Conservation (phyloP, 2,888 invertebrate species). For the Xanthia icteritia region DNA sequence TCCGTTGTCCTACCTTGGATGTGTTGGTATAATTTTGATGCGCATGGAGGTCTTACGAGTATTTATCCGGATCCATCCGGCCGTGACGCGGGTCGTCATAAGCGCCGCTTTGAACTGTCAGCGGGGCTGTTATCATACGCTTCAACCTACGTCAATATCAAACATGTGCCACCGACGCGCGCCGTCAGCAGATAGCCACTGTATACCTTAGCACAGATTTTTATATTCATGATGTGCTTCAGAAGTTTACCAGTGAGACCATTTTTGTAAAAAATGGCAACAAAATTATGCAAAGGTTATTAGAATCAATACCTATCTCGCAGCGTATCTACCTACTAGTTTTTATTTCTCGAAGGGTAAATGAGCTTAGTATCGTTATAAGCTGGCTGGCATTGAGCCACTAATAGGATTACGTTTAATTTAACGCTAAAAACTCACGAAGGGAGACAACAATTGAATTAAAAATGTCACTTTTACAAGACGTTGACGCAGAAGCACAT, state of each 20-base stretch:
- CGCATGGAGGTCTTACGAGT: slow-evolving; percentile 42
- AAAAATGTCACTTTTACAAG: slow-evolving; percentile 14
- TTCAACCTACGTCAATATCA: slow-evolving; percentile 61
- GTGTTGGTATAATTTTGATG: slow-evolving; percentile 61
- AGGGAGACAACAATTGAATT: background rate
- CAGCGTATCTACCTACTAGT: background rate
- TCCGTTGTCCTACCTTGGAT: slow-evolving; percentile 68
- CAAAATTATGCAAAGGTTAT: slow-evolving; percentile 38
- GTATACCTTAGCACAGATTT: slow-evolving; percentile 32
- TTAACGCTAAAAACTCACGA: slow-evolving; percentile 20
- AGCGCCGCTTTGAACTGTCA: slow-evolving; percentile 67
- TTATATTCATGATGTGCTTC: slow-evolving; percentile 32
- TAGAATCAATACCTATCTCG: slow-evolving; percentile 32
- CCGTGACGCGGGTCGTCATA: slow-evolving; percentile 67
- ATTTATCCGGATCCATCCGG: slow-evolving; percentile 62
- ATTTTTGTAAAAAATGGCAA: slow-evolving; percentile 31
- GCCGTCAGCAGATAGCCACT: slow-evolving; percentile 31
- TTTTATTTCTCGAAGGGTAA: slow-evolving; percentile 12
- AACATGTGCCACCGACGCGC: slow-evolving; percentile 43
- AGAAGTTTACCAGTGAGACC: slow-evolving; percentile 22
- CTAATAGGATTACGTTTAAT: slow-evolving; percentile 47
- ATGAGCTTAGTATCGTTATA: slow-evolving; percentile 16
- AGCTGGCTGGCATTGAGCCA: slow-evolving; percentile 17
- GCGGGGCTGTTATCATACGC: slow-evolving; percentile 56
- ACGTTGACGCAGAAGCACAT: slow-evolving; percentile 1